A percentile compares a stretch with the other conserved stretches of the same genome.
phyloP scores from a whole-genome alignment of 2,888 invertebrate species.

The Cylindroiulus punctatus region DNA sequence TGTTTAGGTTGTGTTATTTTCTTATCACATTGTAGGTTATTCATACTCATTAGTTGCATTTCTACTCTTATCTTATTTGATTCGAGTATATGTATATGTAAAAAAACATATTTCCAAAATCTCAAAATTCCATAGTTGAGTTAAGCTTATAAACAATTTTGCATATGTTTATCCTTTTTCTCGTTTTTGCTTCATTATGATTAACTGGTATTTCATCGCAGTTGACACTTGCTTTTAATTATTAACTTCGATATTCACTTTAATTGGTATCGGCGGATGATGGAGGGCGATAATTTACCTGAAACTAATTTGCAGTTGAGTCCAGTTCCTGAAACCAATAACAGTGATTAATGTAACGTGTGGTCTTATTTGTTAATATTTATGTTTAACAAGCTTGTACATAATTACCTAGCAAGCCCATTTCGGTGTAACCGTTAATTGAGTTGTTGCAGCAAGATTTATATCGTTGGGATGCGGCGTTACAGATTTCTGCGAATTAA shows the following conservation, averaged over 20 bases:
- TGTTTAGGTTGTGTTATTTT: too few relatives aligned
- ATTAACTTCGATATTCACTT: not conserved
- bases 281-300: not conserved
- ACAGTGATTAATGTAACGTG: not conserved
- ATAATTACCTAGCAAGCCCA: not conserved
- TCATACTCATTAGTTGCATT: too few relatives aligned
- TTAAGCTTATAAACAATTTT: too few relatives aligned
- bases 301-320: not conserved
- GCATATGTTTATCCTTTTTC: too few relatives aligned
- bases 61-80: too few relatives aligned
- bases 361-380: not conserved
- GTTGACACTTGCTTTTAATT: not conserved
- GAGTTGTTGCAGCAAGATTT: slow-evolving; percentile 29
- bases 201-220: too few relatives aligned
- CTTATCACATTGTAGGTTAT: too few relatives aligned
- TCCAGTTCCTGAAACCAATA: not conserved
- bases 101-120: too few relatives aligned
- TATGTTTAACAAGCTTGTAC: not conserved
- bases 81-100: too few relatives aligned
- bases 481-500: slow-evolving; percentile 2
- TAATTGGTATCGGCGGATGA: not conserved
- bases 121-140: too few relatives aligned
- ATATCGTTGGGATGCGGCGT: not conserved
- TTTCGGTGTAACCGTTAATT: slow-evolving; percentile 7
- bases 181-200: too few relatives aligned